Base-by-base conservation (phyloP, 2,797 vertebrate genomes). In the Spheniscus humboldti region DNA sequence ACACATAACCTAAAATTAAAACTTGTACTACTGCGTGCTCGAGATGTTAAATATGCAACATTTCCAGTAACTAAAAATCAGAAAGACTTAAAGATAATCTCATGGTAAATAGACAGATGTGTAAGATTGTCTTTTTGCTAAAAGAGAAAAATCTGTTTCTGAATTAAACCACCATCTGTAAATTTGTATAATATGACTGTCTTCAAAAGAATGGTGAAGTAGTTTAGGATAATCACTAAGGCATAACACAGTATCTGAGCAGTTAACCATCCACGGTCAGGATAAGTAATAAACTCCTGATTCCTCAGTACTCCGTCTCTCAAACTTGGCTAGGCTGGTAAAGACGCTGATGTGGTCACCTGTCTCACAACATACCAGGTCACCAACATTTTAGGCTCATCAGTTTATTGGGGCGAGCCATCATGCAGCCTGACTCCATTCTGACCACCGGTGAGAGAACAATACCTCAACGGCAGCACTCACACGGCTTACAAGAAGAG, bases 241-340 rank as follows among this genome's bases (percentile, higher is more conserved):
- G 18, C 43, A 67, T 14, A 76, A 56, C 7, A 39, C 14, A 27
- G 37, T 22, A 68, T 8, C 14, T 15, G 24, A n/a, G 41, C 24
- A 0, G 1, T 56, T 76, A 52, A 52, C 23, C 48, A 37, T 1
- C 2, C 41, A 62, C 1, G 3, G 35, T 22, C 9, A 72, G 33
- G 17, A 0, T 18, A 87, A 53, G 22, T 27, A 74, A 78, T 19
- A 28, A 78, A n/a, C 11, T n/a, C 12, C 11, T 0, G 0, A 7
- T 14, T 66, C 28, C 31, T 27, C 60, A 66, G 47, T 43, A 56
- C 31, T 25, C 27, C 0, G 0, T 33, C 22, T 57, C 43, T 53
- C 71, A 69, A 23, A 77, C 14, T 33, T 50, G 56, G 20, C 33
- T 48, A 66, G 71, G 37, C 52, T 71, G 10, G 18, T 59, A 84